phyloP scores from a whole-genome alignment of 2,113 vertebrate genomes.

The Amphiprion percula region DNA sequence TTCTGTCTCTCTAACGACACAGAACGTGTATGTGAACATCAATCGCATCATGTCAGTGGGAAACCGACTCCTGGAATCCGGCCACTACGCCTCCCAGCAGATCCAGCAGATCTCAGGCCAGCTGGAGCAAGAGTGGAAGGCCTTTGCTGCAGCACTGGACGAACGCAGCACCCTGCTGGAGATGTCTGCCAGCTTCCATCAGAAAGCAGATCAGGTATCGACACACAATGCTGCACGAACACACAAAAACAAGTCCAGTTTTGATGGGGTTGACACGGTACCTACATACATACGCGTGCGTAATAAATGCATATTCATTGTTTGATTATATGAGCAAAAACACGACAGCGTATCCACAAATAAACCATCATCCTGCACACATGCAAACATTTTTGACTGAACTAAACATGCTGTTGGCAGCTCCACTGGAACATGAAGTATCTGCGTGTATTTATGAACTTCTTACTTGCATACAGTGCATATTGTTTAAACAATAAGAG shows the following conservation, averaged over 20 bases:
- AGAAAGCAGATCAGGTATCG: constrained; percentile 95
- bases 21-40: constrained; percentile 99
- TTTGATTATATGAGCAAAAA: neutral
- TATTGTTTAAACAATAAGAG: too few relatives aligned
- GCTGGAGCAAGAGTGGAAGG: constrained; percentile 98
- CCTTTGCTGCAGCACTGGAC: constrained; percentile 95
- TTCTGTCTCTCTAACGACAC: constrained; percentile 26
- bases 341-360: neutral
- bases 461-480: too few relatives aligned
- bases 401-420: too few relatives aligned
- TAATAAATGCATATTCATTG: neutral
- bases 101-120: constrained; percentile 97
- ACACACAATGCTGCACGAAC: neutral
- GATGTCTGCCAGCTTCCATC: constrained; percentile 98
- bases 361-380: neutral
- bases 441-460: too few relatives aligned
- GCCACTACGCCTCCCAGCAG: constrained; percentile 97
- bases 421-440: neutral
- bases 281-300: neutral
- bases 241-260: neutral
- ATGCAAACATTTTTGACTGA: neutral
- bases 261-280: neutral
- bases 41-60: constrained; percentile 98
- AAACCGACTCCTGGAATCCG: constrained; percentile 93
- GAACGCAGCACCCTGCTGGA: constrained; percentile 95